phyloP scores from a whole-genome alignment of 2,797 vertebrate species.

The Pristis pectinata region DNA sequence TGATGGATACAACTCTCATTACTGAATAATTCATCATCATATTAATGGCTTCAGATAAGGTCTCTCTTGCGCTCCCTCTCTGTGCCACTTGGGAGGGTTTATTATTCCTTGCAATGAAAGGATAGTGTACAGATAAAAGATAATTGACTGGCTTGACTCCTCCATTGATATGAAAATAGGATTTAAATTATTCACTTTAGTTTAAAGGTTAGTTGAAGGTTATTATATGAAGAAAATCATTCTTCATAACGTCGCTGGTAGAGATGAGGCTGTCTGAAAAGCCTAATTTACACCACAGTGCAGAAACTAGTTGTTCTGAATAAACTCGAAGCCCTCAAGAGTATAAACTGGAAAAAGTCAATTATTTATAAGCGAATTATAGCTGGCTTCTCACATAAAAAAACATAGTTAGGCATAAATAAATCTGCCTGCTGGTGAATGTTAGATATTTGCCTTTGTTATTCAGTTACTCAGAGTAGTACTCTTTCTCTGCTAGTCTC shows the following conservation, averaged over 20 bases:
- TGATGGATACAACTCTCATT: conserved; percentile 74
- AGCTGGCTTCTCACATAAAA: conserved; percentile 58
- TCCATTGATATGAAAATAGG: conserved; percentile 87
- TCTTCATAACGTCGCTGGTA: conserved; percentile 59
- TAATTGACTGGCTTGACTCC: conserved; percentile 85
- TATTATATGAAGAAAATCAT: conserved; percentile 71
- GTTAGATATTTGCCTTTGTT: conserved; percentile 26
- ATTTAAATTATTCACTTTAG: conserved; percentile 90
- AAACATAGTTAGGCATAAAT: conserved; percentile 63
- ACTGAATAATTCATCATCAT: conserved; percentile 82
- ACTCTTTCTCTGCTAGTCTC: background rate
- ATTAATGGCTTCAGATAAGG: conserved; percentile 72
- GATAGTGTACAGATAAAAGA: conserved; percentile 94
- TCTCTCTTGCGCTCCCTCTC: conserved; percentile 51
- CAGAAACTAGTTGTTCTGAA: conserved; percentile 64
- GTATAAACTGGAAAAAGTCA: conserved; percentile 76
- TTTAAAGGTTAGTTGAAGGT: conserved; percentile 98
- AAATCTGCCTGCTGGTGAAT: conserved; percentile 47
- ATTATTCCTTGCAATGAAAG: conserved; percentile 84
- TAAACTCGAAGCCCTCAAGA: conserved; percentile 70
- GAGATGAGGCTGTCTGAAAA: conserved; percentile 75
- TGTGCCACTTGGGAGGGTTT: conserved; percentile 78
- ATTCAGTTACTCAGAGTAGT: conserved; percentile 5
- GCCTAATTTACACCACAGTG: conserved; percentile 76
- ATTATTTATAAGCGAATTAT: conserved; percentile 93